Percentiles rank a stretch among this genome's conserved stretches.
Conservation (phyloP, 2,797 vertebrate species). For the Pygocentrus nattereri region DNA sequence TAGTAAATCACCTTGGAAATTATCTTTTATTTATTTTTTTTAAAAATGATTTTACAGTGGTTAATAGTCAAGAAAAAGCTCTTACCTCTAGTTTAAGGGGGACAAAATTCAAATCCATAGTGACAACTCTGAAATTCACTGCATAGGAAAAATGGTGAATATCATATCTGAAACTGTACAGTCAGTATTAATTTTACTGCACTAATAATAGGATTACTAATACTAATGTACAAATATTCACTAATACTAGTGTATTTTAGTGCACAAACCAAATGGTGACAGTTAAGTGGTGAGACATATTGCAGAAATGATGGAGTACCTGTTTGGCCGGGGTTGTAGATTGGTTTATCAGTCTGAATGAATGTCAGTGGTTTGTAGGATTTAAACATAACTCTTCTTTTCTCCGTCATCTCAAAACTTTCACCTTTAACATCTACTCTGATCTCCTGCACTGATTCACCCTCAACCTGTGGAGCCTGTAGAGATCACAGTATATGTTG, state of each 20-base stretch:
- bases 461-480: conserved; percentile 66
- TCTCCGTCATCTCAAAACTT: conserved; percentile 74
- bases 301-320: not conserved
- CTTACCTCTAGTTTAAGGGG: conserved; percentile 69
- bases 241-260: too few relatives aligned
- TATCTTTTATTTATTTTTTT: too few relatives aligned
- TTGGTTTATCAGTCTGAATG: conserved; percentile 89
- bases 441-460: conserved; percentile 45
- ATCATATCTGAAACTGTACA: not conserved
- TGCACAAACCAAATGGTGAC: too few relatives aligned
- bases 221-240: too few relatives aligned
- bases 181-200: too few relatives aligned
- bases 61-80: too few relatives aligned
- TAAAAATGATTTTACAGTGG: too few relatives aligned
- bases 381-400: conserved; percentile 76
- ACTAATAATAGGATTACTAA: too few relatives aligned
- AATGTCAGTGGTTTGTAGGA: conserved; percentile 73
- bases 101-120: conserved; percentile 79
- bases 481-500: not conserved
- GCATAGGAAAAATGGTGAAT: conserved; percentile 20
- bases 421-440: conserved; percentile 75
- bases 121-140: conserved; percentile 86
- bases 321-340: conserved; percentile 82
- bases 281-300: not conserved
- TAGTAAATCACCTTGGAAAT: too few relatives aligned